These are phyloP conservation scores for Gonocerus acuteangulatus DNA, from an alignment of 2,888 invertebrate genomes.

Conservation along the genomic window DNA sequence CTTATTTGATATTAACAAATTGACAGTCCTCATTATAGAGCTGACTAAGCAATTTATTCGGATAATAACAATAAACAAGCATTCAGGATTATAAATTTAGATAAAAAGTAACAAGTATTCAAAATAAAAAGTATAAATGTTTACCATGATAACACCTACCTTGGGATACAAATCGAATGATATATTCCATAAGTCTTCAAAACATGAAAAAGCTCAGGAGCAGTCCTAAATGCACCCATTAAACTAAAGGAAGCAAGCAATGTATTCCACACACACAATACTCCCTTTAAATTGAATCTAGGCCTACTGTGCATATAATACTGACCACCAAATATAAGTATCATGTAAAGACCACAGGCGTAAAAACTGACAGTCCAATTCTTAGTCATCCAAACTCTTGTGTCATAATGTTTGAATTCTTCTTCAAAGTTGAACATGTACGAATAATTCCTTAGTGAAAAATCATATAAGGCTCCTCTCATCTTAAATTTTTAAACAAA, in stretches of 20 bases:
- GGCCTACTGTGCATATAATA: slow-evolving; percentile 87
- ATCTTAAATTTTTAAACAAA: too few relatives aligned
- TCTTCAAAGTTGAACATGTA: slow-evolving; percentile 93
- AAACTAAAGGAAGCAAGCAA: slow-evolving; percentile 88
- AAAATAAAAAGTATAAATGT: too few relatives aligned
- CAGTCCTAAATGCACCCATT: slow-evolving; percentile 83
- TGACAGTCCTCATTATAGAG: too few relatives aligned
- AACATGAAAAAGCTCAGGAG: slow-evolving; percentile 86
- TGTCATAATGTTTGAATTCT: slow-evolving; percentile 81
- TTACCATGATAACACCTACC: too few relatives aligned
- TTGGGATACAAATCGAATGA: slow-evolving; percentile 54
- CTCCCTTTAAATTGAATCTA: slow-evolving; percentile 79
- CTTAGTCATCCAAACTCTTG: slow-evolving; percentile 88
- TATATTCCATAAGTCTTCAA: slow-evolving; percentile 83
- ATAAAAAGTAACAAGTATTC: too few relatives aligned
- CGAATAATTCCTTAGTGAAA: slow-evolving; percentile 60
- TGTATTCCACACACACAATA: slow-evolving; percentile 87
- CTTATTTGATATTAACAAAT: too few relatives aligned
- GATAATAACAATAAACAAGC: too few relatives aligned
- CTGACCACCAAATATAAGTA: slow-evolving; percentile 87
- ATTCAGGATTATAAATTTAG: too few relatives aligned
- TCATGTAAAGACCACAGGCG: slow-evolving; percentile 82
- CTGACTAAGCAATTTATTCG: too few relatives aligned
- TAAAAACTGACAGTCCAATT: slow-evolving; percentile 95
- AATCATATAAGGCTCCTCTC: not conserved